Percentiles rank a stretch among this genome's conserved stretches.
Evolutionary conservation across 1,140 invertebrate genomes (phyloP).

Genomic region (Lanistes nyassanus): DNA sequence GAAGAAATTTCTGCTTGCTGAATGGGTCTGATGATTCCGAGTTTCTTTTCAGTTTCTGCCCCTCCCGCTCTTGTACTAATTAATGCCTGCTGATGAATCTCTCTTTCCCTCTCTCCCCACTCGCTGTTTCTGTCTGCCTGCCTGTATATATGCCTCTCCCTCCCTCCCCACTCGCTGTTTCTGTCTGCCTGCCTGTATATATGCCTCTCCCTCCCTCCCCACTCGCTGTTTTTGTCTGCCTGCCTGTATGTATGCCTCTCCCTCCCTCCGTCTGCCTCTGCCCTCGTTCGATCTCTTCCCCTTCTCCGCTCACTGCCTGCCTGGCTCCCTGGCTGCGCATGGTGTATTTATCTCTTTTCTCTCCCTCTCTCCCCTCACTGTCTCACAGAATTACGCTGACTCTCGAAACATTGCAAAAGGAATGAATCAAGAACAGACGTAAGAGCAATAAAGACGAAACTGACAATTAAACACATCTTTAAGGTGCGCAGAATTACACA

Average conservation of each 20-base stretch:
- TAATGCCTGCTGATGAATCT: not conserved
- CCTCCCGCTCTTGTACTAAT: not conserved
- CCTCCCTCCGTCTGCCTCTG: not conserved
- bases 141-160: not conserved
- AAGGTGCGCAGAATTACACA: not conserved
- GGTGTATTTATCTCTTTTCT: not conserved
- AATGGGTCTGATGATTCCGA: too few relatives aligned
- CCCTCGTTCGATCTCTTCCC: not conserved
- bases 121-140: not conserved
- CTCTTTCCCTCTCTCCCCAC: constrained; percentile 1
- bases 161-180: not conserved
- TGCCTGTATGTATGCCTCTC: not conserved
- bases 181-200: not conserved
- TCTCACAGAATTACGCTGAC: not conserved
- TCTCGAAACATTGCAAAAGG: not conserved
- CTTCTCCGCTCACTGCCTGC: not conserved
- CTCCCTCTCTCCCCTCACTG: not conserved
- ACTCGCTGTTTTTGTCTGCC: not conserved
- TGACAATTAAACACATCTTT: not conserved
- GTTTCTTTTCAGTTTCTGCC: not conserved
- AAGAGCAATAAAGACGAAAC: constrained; percentile 7
- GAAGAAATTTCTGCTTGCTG: too few relatives aligned
- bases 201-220: not conserved
- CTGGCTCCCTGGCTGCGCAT: not conserved
- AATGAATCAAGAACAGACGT: not conserved